phyloP scores from a whole-genome alignment of 2,113 vertebrate species.

The Erythrolamprus reginae region DNA sequence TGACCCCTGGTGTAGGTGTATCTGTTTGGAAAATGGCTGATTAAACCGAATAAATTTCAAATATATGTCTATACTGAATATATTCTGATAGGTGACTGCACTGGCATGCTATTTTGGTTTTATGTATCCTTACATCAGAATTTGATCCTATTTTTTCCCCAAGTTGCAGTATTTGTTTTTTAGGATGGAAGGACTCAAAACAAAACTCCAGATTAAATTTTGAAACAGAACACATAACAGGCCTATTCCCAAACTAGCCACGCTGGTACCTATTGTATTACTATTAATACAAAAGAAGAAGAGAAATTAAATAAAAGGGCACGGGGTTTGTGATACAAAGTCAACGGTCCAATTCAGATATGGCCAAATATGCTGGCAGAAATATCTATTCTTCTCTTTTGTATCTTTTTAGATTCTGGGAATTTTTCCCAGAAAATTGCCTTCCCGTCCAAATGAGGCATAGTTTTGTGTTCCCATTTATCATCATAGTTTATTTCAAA shows the following conservation, averaged over 20 bases:
- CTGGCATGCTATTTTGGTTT: neutral
- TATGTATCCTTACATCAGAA: neutral
- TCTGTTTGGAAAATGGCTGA: neutral
- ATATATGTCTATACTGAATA: neutral
- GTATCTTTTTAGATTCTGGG: neutral
- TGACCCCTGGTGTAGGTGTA: neutral
- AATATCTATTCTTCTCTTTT: neutral
- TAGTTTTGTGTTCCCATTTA: neutral
- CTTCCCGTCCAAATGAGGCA: neutral
- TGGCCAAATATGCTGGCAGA: neutral
- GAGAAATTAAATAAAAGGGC: slow-evolving; percentile 19
- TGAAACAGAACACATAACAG: slow-evolving; percentile 17
- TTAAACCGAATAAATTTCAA: neutral
- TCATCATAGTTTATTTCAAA: neutral
- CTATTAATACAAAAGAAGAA: neutral
- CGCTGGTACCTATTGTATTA: neutral
- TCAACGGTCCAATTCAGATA: neutral
- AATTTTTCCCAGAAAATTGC: neutral
- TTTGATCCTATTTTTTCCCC: slow-evolving; percentile 21
- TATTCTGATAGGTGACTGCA: no score
- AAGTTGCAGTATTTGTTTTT: slow-evolving; percentile 1
- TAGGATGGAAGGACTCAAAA: neutral
- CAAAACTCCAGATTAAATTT: neutral
- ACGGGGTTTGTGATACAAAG: neutral
- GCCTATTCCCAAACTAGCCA: slow-evolving; percentile 21